These are phyloP conservation scores for Aphidius colemani DNA, from an alignment of 2,888 invertebrate genomes.

Conservation along the genomic window DNA sequence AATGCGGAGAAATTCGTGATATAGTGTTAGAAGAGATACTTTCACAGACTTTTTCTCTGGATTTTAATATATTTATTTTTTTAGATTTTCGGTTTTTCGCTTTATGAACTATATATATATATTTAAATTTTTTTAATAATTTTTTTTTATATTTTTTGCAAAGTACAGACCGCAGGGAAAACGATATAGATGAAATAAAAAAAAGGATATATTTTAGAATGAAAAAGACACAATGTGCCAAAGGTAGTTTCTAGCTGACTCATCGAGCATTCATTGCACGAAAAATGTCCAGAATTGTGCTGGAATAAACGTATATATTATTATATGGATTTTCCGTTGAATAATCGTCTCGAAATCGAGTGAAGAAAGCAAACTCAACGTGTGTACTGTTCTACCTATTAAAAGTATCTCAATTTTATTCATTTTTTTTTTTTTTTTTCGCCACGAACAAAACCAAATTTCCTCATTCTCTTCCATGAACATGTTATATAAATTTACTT, in stretches of 20 bases:
- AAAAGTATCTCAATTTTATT: slow-evolving; percentile 1
- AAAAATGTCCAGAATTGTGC: slow-evolving; percentile 25
- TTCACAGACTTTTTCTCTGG: too few relatives aligned
- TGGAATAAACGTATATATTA: not conserved
- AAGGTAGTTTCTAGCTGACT: slow-evolving; percentile 38
- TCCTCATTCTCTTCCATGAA: not conserved
- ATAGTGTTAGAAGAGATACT: too few relatives aligned
- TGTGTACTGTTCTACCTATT: slow-evolving; percentile 20
- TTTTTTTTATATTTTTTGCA: too few relatives aligned
- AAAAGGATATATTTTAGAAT: slow-evolving; percentile 26
- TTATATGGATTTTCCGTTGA: slow-evolving; percentile 34
- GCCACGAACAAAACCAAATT: not conserved
- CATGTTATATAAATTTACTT: not conserved
- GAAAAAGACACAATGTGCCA: slow-evolving; percentile 33
- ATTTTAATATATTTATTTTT: too few relatives aligned
- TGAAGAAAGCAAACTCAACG: slow-evolving; percentile 9
- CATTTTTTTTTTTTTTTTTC: too few relatives aligned
- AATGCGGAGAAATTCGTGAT: too few relatives aligned
- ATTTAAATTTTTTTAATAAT: too few relatives aligned
- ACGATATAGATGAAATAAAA: slow-evolving; percentile 5
- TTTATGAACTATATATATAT: too few relatives aligned
- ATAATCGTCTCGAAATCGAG: slow-evolving; percentile 25
- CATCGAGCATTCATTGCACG: slow-evolving; percentile 40
- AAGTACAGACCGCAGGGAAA: not conserved
- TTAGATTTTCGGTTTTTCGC: too few relatives aligned